Conservation (phyloP, 2,888 invertebrate genomes). For the Tetragnatha montana region DNA sequence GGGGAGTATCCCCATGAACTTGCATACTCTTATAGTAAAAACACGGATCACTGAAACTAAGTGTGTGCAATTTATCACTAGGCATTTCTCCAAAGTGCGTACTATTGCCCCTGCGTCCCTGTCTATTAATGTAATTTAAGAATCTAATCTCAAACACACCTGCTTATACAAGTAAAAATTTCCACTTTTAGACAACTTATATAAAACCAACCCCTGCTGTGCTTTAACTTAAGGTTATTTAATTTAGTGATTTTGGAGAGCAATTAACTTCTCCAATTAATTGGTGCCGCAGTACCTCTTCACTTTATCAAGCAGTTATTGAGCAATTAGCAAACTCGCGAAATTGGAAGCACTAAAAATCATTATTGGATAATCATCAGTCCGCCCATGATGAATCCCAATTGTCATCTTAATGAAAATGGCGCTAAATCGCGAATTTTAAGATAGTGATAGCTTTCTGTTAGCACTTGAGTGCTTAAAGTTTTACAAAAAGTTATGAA, state of each 20-base stretch:
- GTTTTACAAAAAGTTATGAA: background rate
- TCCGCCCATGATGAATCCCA: slow-evolving; percentile 57
- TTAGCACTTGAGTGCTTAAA: background rate
- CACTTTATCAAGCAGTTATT: slow-evolving; percentile 44
- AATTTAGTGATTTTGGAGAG: slow-evolving; percentile 40
- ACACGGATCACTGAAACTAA: too few relatives aligned
- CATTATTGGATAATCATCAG: slow-evolving; percentile 60
- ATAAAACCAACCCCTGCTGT: too few relatives aligned
- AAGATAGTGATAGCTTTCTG: slow-evolving; percentile 23
- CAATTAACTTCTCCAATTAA: slow-evolving; percentile 42
- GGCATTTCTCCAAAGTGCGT: too few relatives aligned
- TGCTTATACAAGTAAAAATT: too few relatives aligned
- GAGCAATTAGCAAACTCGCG: slow-evolving; percentile 36
- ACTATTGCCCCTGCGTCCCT: too few relatives aligned
- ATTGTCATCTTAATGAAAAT: slow-evolving; percentile 49
- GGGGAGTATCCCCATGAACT: too few relatives aligned
- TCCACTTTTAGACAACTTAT: too few relatives aligned
- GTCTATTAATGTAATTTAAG: too few relatives aligned
- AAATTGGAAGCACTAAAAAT: slow-evolving; percentile 44
- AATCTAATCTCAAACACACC: too few relatives aligned
- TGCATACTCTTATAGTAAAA: too few relatives aligned
- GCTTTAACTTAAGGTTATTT: background rate
- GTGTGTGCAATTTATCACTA: too few relatives aligned
- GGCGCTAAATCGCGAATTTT: slow-evolving; percentile 41
- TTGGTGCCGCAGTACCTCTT: slow-evolving; percentile 31